Base-by-base conservation (phyloP, 2,888 invertebrate genomes). In the Leptinotarsa haldemani region DNA sequence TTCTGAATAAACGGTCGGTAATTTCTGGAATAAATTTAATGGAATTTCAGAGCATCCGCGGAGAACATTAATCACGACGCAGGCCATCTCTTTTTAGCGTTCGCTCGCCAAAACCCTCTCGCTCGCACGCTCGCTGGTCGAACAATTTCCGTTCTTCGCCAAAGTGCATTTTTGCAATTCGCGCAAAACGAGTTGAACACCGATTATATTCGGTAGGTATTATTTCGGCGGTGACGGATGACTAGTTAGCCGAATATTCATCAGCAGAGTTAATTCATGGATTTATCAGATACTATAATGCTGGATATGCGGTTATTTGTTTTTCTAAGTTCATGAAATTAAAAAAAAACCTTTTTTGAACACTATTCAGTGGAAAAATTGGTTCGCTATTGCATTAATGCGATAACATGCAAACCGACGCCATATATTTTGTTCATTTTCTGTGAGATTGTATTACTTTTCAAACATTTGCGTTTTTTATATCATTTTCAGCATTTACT, bases 1-100 rank as follows among this genome's bases (percentile, higher is more conserved):
- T 61, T 40, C 61, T 40, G 61, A 61, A 61, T 61, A 61, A 61
- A 61, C 61, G 61, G 61, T 30, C 61, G 61, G 61, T 61, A 61
- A 61, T 61, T 61, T 61, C 61, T 61, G 61, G 61, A 61, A 61
- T 61, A 25, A 61, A 61, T 61, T 61, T 40, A 40, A 61, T 61
- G 61, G 61, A 25, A 61, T 61, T 61, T 61, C 61, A 61, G 25
- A 61, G 30, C 61, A 61, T 61, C 61, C 61, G 40, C 61, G 40
- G 61, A 61, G 61, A 61, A 61, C 61, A 61, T 61, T 61, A 61
- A 61, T 61, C 61, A 61, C 56, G 56, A 9, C 53, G n/a, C 20
- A 18, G 15, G 20, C 4, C 20, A 22, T 20, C 30, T 61, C 61
- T 25, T n/a, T 61, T 30, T 13, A 15, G 25, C 61, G 30, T 30